Percentiles rank a stretch among this genome's conserved stretches.
phyloP scores from a whole-genome alignment of 2,113 vertebrate genomes.

The Athene cunicularia region DNA sequence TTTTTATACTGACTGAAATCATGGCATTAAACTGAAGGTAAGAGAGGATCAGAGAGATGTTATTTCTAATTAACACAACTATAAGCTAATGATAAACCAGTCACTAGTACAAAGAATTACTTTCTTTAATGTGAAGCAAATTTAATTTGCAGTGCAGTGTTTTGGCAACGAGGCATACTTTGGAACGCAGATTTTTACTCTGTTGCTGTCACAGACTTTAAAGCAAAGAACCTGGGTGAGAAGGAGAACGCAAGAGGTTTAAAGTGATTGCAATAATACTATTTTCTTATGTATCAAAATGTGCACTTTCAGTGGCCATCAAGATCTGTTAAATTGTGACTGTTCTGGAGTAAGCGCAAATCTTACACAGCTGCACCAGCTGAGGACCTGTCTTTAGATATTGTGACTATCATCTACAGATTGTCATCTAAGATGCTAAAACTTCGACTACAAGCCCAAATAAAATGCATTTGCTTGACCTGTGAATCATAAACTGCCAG shows the following conservation, averaged over 20 bases:
- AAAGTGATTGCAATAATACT: background rate
- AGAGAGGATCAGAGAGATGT: background rate
- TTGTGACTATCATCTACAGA: background rate
- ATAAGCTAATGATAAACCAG: background rate
- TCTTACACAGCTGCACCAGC: background rate
- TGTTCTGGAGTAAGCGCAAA: background rate
- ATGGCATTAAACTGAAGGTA: background rate
- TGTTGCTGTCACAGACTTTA: background rate
- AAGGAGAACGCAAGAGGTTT: background rate
- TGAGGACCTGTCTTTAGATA: background rate
- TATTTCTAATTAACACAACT: slow-evolving; percentile 6
- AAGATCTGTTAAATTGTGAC: background rate
- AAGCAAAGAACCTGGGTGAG: background rate
- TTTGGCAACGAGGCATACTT: background rate
- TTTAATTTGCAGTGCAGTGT: background rate
- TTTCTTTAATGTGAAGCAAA: background rate
- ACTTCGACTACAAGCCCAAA: background rate
- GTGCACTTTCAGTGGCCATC: background rate
- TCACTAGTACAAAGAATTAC: background rate
- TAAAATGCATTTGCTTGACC: background rate
- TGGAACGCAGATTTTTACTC: background rate
- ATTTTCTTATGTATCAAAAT: background rate
- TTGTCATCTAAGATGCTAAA: background rate
- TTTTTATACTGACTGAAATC: background rate
- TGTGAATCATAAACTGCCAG: background rate